Evolutionary conservation across 1,140 invertebrate genomes (phyloP).

Genomic region (Eufriesea mexicana): DNA sequence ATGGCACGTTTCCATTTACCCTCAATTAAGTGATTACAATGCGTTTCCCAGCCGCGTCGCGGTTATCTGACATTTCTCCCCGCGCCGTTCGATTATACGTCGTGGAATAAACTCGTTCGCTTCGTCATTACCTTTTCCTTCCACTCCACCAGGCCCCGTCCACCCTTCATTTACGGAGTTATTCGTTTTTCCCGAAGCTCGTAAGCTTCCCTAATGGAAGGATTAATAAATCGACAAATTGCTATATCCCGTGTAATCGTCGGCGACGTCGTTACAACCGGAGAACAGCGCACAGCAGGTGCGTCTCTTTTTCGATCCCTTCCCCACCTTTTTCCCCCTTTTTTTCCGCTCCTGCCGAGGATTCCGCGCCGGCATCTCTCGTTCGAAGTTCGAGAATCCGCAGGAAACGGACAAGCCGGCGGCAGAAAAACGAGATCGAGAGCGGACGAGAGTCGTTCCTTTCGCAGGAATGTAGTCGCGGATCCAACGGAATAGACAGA

Average conservation of each 20-base stretch:
- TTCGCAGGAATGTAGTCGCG: slow-evolving; percentile 33
- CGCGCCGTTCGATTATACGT: background rate
- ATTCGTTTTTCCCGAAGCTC: slow-evolving; percentile 22
- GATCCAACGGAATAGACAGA: slow-evolving; percentile 18
- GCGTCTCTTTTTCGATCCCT: background rate
- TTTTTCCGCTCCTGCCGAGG: background rate
- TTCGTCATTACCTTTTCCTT: slow-evolving; percentile 16
- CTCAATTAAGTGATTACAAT: slow-evolving; percentile 34
- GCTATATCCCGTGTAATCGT: slow-evolving; percentile 32
- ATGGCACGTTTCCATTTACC: slow-evolving; percentile 13
- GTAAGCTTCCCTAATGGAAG: slow-evolving; percentile 24
- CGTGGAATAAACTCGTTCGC: background rate
- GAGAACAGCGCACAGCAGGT: slow-evolving; percentile 17
- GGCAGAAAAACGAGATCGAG: slow-evolving; percentile 19
- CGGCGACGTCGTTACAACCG: background rate
- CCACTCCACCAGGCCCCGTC: too few species aligned
- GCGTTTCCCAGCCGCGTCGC: slow-evolving; percentile 1
- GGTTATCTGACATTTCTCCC: slow-evolving; percentile 10
- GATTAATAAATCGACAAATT: slow-evolving; percentile 49
- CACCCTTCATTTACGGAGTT: slow-evolving; percentile 14
- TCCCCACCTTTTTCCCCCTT: background rate
- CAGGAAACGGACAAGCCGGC: background rate
- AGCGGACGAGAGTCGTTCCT: background rate
- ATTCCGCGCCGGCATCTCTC: background rate
- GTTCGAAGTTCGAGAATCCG: slow-evolving; percentile 10